These are phyloP conservation scores for Phataginus tricuspis DNA, from an alignment of 2,797 vertebrate species.

Conservation along the genomic window DNA sequence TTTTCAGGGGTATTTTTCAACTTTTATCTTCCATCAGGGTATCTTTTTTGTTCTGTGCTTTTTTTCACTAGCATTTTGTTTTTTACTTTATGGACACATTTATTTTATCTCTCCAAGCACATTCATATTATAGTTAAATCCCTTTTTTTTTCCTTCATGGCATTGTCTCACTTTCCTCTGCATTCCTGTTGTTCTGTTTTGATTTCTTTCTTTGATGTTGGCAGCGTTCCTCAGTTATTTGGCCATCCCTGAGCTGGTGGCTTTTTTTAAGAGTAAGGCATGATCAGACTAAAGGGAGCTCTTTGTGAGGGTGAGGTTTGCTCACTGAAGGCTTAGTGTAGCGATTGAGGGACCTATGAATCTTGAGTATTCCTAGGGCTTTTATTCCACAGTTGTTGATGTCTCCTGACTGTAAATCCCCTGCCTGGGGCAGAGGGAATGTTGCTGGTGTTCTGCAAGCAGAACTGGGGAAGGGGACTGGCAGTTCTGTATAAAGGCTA, in stretches of 20 bases:
- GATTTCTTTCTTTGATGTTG: not conserved
- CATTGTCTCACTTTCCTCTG: conserved; percentile 4
- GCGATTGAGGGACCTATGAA: not conserved
- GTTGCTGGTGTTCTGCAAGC: not conserved
- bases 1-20: conserved; percentile 10
- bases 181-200: conserved; percentile 25
- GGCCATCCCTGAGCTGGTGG: not conserved
- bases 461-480: too few species aligned
- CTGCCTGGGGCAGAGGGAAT: not conserved
- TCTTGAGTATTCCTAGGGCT: not conserved
- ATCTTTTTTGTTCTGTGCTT: not conserved
- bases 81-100: not conserved
- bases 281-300: not conserved
- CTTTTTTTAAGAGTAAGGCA: not conserved
- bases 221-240: not conserved
- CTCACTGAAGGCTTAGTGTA: not conserved
- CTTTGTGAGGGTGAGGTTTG: not conserved
- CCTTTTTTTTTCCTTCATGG: not conserved
- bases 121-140: not conserved
- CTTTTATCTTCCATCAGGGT: not conserved
- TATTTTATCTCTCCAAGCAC: not conserved
- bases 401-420: not conserved
- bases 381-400: not conserved
- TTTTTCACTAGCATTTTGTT: not conserved
- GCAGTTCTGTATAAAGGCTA: not conserved